A percentile compares a stretch with the other conserved stretches of the same genome.
phyloP scores from a whole-genome alignment of 1,140 invertebrate genomes.

The Pseudomyrmex sp. region DNA sequence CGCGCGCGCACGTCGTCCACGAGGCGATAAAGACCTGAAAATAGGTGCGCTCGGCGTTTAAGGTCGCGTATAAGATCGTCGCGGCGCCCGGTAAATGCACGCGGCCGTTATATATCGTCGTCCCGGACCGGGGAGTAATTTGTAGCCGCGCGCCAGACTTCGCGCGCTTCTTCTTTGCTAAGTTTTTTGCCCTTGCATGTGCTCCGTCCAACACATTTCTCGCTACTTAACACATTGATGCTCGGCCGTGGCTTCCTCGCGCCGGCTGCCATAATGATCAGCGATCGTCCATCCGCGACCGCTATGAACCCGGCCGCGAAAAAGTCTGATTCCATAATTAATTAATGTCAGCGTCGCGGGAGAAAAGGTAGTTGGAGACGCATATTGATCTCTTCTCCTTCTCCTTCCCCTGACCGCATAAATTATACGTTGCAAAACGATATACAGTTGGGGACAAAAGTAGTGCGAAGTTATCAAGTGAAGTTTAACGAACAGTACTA shows the following conservation, averaged over 20 bases:
- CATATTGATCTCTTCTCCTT: slow-evolving; percentile 36
- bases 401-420: slow-evolving; percentile 1
- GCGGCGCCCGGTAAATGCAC: slow-evolving; percentile 30
- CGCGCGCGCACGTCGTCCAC: slow-evolving; percentile 3
- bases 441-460: neutral
- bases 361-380: neutral
- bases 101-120: slow-evolving; percentile 30
- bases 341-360: slow-evolving; percentile 53
- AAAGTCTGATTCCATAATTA: slow-evolving; percentile 62
- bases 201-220: slow-evolving; percentile 42
- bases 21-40: slow-evolving; percentile 59
- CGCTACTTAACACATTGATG: slow-evolving; percentile 60
- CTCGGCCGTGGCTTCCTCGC: neutral
- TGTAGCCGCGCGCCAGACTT: slow-evolving; percentile 40
- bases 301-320: slow-evolving; percentile 26
- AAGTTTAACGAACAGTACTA: too few species aligned
- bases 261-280: slow-evolving; percentile 48
- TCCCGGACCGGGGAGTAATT: slow-evolving; percentile 41
- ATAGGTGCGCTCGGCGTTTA: slow-evolving; percentile 59
- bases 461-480: too few species aligned
- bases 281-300: slow-evolving; percentile 8
- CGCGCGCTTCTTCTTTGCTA: slow-evolving; percentile 35
- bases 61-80: slow-evolving; percentile 61
- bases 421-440: slow-evolving; percentile 48
- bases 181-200: slow-evolving; percentile 40